phyloP scores from a whole-genome alignment of 2,888 invertebrate species.

The Nomada flava region DNA sequence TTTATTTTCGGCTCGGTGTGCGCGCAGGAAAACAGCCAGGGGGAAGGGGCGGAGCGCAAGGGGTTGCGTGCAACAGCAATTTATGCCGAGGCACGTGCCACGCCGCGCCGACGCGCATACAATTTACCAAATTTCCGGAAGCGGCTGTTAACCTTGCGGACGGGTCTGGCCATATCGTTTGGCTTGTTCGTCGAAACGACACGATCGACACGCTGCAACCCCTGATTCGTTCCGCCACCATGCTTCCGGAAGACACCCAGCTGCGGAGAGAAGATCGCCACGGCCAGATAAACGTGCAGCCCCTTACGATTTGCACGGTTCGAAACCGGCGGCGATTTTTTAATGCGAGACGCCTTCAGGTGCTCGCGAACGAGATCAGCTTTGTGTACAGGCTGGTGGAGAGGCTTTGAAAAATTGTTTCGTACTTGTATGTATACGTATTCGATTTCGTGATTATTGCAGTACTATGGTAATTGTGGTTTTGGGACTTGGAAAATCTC shows the following conservation, averaged over 20 bases:
- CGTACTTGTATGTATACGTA: too few relatives aligned
- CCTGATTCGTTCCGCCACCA: slow-evolving; percentile 29
- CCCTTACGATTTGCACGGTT: background rate
- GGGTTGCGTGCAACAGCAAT: slow-evolving; percentile 47
- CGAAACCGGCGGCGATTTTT: background rate
- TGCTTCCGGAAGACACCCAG: slow-evolving; percentile 25
- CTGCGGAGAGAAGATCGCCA: slow-evolving; percentile 32
- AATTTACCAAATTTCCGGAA: slow-evolving; percentile 77
- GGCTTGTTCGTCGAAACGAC: slow-evolving; percentile 13
- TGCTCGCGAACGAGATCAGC: background rate
- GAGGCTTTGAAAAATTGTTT: background rate
- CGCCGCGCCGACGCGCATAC: slow-evolving; percentile 71
- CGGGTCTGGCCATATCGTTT: slow-evolving; percentile 43
- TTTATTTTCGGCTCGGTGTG: slow-evolving; percentile 55
- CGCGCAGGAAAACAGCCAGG: slow-evolving; percentile 16
- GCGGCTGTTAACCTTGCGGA: slow-evolving; percentile 63
- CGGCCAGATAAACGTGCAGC: slow-evolving; percentile 27
- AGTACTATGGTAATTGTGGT: background rate
- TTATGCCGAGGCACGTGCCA: slow-evolving; percentile 79
- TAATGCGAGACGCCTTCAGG: background rate
- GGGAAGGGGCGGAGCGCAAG: background rate
- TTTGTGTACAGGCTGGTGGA: too few relatives aligned
- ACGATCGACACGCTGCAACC: slow-evolving; percentile 40
- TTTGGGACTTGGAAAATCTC: too few relatives aligned
- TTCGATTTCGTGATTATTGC: too few relatives aligned